Base-by-base conservation (phyloP, 1,140 invertebrate genomes). In the Drosophila ercepeae region DNA sequence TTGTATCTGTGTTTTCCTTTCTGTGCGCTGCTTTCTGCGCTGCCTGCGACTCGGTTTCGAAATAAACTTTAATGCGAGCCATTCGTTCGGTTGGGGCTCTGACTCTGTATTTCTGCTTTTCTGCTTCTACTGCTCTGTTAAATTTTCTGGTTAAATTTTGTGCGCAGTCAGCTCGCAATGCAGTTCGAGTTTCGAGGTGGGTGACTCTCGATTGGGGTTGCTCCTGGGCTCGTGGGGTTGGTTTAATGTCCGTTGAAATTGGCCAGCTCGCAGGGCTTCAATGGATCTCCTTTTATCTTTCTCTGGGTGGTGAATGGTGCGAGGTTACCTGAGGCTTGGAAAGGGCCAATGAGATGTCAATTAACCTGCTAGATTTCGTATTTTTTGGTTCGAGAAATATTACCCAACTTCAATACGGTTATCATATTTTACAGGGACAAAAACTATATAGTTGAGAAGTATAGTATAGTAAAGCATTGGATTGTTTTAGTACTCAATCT, bases 11-110 rank as follows among this genome's bases (percentile, higher is more conserved):
- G 53, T 46, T 74, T 77, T 46, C 65, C 70, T 63, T 75, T 78
- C 52, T 71, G 77, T 75, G 76, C 74, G 77, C 77, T 79, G 77
- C 77, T 79, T 79, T 79, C 77, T 64, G 58, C 51, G 34, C 55
- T 51, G 51, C 72, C 50, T 53, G 68, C 65, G 75, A 72, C 75
- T 86, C 71, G 59, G 79, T 86, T 79, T 79, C 81, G 76, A 84
- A 84, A 84, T 84, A 84, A 84, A 81, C 81, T 84, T 84, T 84
- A 84, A 84, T 86, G 81, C 72, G 81, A 84, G 75, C 63, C 76
- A 86, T 84, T 86, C 58, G 72, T 81, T 84, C 54, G 67, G 54
- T 76, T 81, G 65, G 75, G 61, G 69, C 78, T 79, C 79, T 59
- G 78, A 74, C 78, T 83, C 79, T 84, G 81, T 79, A 65, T 82